These are phyloP conservation scores for Carlito syrichta DNA, from an alignment of 2,113 vertebrate species.

Conservation along the genomic window DNA sequence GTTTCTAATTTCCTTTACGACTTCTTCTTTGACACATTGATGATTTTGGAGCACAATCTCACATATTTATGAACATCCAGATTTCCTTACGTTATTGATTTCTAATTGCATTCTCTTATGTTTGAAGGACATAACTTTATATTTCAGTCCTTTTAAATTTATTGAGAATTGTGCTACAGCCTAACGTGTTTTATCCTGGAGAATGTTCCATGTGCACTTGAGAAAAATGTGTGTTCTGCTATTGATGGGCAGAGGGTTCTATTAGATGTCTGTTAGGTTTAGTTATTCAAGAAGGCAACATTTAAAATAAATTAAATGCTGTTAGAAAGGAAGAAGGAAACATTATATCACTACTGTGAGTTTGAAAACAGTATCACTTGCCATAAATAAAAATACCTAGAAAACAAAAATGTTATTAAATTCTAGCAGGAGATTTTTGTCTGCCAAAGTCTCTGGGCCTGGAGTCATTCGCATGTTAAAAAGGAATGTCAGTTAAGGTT, in stretches of 20 bases:
- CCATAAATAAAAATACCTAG: constrained; percentile 1
- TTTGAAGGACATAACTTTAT: not conserved
- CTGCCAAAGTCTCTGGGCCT: not conserved
- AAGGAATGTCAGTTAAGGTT: not conserved
- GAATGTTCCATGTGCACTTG: not conserved
- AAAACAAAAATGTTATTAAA: constrained; percentile 6
- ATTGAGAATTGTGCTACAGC: not conserved
- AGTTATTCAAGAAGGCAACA: not conserved
- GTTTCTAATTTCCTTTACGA: not conserved
- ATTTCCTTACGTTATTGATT: not conserved
- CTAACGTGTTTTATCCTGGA: not conserved
- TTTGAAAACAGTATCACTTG: constrained; percentile 3
- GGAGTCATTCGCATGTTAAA: not conserved
- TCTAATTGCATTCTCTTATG: not conserved
- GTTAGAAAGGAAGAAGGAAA: not conserved
- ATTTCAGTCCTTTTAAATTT: constrained; percentile 8
- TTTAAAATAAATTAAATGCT: constrained; percentile 26
- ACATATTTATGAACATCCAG: not conserved
- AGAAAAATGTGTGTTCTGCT: not conserved
- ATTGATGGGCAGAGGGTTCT: not conserved
- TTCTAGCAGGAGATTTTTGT: not conserved
- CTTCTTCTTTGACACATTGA: not conserved
- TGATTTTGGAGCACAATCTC: not conserved
- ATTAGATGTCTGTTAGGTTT: not conserved
- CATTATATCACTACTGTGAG: not conserved